These are phyloP conservation scores for Cynopterus brachyotis DNA, from an alignment of 2,113 vertebrate genomes.

Conservation along the genomic window DNA sequence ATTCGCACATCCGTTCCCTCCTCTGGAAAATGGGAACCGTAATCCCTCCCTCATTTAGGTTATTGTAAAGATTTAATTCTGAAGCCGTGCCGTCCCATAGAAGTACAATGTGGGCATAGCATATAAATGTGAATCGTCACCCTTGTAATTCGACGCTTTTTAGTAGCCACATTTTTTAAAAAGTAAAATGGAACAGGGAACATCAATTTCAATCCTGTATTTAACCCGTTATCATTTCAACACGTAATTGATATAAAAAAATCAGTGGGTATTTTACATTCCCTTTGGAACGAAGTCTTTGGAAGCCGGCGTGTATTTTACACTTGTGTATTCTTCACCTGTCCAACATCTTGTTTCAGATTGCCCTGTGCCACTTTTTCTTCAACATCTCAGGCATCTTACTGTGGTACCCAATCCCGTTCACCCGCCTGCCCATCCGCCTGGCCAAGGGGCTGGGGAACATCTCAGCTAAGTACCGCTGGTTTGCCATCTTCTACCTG, in stretches of 20 bases:
- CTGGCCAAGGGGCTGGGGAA: conserved; percentile 90
- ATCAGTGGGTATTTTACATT: background rate
- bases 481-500: conserved; percentile 95
- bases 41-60: background rate
- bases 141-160: background rate
- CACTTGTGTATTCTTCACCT: background rate
- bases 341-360: conserved; percentile 83
- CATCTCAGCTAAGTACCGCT: conserved; percentile 92
- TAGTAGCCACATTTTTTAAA: background rate
- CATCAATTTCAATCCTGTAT: background rate
- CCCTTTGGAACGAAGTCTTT: background rate
- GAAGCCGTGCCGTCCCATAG: background rate
- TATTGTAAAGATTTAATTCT: background rate
- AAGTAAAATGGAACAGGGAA: background rate
- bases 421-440: conserved; percentile 91
- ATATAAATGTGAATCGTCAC: background rate
- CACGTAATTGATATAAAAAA: background rate
- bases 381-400: conserved; percentile 96
- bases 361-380: conserved; percentile 97
- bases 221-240: background rate
- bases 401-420: conserved; percentile 94
- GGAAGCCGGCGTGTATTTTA: background rate
- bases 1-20: background rate
- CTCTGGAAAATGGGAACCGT: background rate
- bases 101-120: background rate